Conservation (phyloP, 1,140 invertebrate genomes). For the Leptopilina boulardi region DNA sequence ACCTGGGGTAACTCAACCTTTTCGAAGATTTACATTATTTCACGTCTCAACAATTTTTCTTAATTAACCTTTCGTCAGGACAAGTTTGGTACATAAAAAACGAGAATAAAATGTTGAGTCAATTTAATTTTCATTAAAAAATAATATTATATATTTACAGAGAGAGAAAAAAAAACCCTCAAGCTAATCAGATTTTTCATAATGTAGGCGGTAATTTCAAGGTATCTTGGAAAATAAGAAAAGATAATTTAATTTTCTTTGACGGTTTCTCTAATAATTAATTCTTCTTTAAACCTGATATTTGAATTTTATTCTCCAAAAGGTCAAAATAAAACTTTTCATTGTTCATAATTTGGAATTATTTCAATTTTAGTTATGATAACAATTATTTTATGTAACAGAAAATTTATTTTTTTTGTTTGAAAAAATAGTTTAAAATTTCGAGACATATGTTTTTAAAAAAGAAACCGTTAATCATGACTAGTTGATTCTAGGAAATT, state of each 20-base stretch:
- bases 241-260: constrained; percentile 12
- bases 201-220: constrained; percentile 4
- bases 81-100: neutral
- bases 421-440: too few relatives aligned
- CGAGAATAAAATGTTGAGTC: neutral
- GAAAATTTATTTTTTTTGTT: too few relatives aligned
- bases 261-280: neutral
- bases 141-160: neutral
- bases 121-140: constrained; percentile 6
- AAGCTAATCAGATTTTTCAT: neutral
- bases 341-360: too few relatives aligned
- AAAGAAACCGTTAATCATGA: too few relatives aligned
- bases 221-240: neutral
- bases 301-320: too few relatives aligned
- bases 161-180: neutral
- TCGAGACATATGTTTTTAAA: too few relatives aligned
- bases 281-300: too few relatives aligned
- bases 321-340: too few relatives aligned
- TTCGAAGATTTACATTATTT: neutral
- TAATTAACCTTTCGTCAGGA: neutral
- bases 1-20: neutral
- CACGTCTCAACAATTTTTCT: neutral
- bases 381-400: too few relatives aligned
- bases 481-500: too few relatives aligned
- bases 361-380: too few relatives aligned